phyloP scores from a whole-genome alignment of 2,888 invertebrate species.

The Lutraria lutraria region DNA sequence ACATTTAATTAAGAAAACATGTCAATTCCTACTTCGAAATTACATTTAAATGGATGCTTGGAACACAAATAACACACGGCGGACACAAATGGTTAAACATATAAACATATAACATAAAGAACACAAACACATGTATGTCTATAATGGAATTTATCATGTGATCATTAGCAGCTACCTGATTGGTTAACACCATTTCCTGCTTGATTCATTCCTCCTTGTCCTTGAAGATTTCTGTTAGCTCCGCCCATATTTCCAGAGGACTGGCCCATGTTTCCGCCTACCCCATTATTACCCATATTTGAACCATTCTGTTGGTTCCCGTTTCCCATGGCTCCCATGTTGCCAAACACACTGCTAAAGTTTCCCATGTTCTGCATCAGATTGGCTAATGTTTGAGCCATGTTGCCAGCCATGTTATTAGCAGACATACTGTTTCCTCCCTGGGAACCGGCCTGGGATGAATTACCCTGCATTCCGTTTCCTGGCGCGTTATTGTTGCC shows the following conservation, averaged over 20 bases:
- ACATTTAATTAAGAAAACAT: slow-evolving; percentile 5
- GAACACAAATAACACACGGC: slow-evolving; percentile 7
- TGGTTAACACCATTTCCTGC: slow-evolving; percentile 59
- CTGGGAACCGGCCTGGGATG: slow-evolving; percentile 28
- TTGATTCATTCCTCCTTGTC: slow-evolving; percentile 56
- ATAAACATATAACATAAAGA: slow-evolving; percentile 8
- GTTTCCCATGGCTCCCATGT: slow-evolving; percentile 56
- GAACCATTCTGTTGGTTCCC: slow-evolving; percentile 39
- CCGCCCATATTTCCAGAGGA: slow-evolving; percentile 37
- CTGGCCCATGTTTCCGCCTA: slow-evolving; percentile 43
- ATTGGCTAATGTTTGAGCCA: slow-evolving; percentile 44
- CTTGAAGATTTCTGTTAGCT: slow-evolving; percentile 43
- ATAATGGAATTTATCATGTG: slow-evolving; percentile 45
- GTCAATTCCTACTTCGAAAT: background rate
- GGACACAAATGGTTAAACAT: slow-evolving; percentile 2
- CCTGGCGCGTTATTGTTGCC: slow-evolving; percentile 48
- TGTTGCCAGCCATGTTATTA: slow-evolving; percentile 39
- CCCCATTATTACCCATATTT: slow-evolving; percentile 48
- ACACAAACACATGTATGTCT: background rate
- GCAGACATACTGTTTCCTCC: slow-evolving; percentile 25
- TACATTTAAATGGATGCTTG: background rate
- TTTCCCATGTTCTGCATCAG: slow-evolving; percentile 66
- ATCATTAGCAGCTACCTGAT: slow-evolving; percentile 60
- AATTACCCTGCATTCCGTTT: slow-evolving; percentile 38
- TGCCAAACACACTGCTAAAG: slow-evolving; percentile 61